phyloP scores from a whole-genome alignment of 92 coral and sea anemone species.

The Phenganax subtilis region DNA sequence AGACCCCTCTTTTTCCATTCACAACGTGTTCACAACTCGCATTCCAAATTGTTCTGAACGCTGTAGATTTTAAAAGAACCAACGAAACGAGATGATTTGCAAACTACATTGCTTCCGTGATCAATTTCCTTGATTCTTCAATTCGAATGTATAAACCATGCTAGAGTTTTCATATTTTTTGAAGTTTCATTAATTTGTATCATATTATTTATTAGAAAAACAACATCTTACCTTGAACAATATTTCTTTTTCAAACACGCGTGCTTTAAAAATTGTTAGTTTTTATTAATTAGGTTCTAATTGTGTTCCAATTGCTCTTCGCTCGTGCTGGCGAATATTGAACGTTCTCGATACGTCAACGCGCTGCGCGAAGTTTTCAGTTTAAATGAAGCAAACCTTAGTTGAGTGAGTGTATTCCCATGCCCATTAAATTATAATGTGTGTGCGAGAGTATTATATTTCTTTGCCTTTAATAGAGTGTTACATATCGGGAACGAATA shows the following conservation, averaged over 20 bases:
- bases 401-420: conserved; percentile 11
- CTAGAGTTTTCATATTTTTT: neutral
- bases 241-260: neutral
- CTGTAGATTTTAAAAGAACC: neutral
- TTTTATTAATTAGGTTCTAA: neutral
- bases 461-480: conserved; percentile 4
- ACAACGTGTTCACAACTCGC: neutral
- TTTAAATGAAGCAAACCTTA: neutral
- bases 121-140: too few species aligned
- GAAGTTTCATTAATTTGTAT: neutral
- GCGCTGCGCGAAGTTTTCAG: neutral
- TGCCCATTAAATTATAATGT: conserved; percentile 27
- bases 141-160: too few species aligned
- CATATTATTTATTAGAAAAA: neutral
- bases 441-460: conserved; percentile 1
- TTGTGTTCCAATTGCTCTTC: neutral
- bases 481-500: neutral
- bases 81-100: neutral
- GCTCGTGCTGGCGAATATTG: neutral
- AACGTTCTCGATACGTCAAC: neutral
- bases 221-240: conserved; percentile 1
- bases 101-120: too few species aligned
- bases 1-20: neutral
- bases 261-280: neutral
- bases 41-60: conserved; percentile 34